Base-by-base conservation (phyloP, 1,140 invertebrate genomes). In the Aphaenogaster floridana region DNA sequence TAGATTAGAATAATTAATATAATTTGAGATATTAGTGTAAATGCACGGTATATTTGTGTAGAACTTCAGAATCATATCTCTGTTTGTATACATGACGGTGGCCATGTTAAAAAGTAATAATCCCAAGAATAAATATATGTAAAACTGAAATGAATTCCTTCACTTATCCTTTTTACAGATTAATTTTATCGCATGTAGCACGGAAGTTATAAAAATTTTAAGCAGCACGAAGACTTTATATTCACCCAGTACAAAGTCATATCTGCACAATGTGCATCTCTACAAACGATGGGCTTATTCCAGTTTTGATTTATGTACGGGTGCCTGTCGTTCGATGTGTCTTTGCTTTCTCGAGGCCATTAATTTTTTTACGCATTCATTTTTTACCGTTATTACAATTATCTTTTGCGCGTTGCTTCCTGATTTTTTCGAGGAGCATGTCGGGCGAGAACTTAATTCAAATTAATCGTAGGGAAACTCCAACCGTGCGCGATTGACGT, bases 401-500 rank as follows among this genome's bases (percentile, higher is more conserved):
- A 13, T 11, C 9, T 0, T 59, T n/a, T 8, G 1, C 36, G 9
- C n/a, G 64, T n/a, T 48, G 21, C 6, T 57, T n/a, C 21, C 21
- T 21, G n/a, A 34, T n/a, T 7, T 28, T n/a, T 52, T 61, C 6
- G 6, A 42, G 36, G 21, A 2, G 8, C n/a, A 17, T 17, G 45
- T 54, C 28, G 34, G 36, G 8, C 7, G 69, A n/a, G n/a, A 52
- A 59, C 72, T 76, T 39, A 39, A 76, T 76, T 15, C 11, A 42
- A 76, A 42, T 34, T 48, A 48, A 69, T 48, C 36, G 39, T 42
- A 3, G 39, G 21, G 28, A 48, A 63, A 45, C 57, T 78, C 34
- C 1, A 21, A 69, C 34, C 21, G 21, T 11, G 15, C 34, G 36
- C 34, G 63, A 64, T 68, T 80, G 77, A 54, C 79, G 81, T 77